Base-by-base conservation (phyloP, 2,113 vertebrate species). In the Mirza zaza region DNA sequence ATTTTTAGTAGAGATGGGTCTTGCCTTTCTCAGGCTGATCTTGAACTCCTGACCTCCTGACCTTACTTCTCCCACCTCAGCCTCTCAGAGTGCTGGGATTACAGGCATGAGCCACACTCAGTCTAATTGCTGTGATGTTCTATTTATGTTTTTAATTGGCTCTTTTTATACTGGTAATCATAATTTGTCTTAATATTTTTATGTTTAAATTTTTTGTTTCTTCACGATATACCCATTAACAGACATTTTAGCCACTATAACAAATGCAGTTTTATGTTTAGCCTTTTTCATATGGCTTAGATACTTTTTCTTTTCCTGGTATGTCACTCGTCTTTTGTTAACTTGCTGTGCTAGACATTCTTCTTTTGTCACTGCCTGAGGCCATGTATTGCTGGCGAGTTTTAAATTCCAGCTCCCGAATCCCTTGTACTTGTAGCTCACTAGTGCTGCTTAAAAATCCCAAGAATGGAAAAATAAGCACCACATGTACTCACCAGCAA, bases 391-490 rank as follows among this genome's bases (percentile, higher is more conserved):
- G 34, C 81, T 83, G 36, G n/a, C 36, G 34, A 50, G 52, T 90
- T 95, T 93, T 75, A 92, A 11, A 67, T 77, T 45, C 23, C 4
- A 87, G 8, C 76, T 90, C 13, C 10, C 42, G 36, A 86, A 39
- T 84, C n/a, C 13, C 57, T 71, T 80, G 7, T 79, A 34, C n/a
- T 77, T 82, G 9, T 21, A 93, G 25, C 45, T 92, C 48, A 42
- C 36, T 86, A 27, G 81, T 65, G 10, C 50, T 90, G n/a, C 76
- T 94, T 77, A 94, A 83, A 96, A 92, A 48, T 48, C 48, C 48
- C 8, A 48, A 48, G 48, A 48, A 48, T 48, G 48, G 48, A 48
- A 48, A 48, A 48, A 48, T 48, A 48, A 48, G 48, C 48, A 48
- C 45, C 45, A 48, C 48, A 48, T 48, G 48, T 48, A 48, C 48